Evolutionary conservation across 2,888 invertebrate genomes (phyloP), one percentile per base, ranked within the genome.

Genomic region (Ochropleura leucogaster): DNA sequence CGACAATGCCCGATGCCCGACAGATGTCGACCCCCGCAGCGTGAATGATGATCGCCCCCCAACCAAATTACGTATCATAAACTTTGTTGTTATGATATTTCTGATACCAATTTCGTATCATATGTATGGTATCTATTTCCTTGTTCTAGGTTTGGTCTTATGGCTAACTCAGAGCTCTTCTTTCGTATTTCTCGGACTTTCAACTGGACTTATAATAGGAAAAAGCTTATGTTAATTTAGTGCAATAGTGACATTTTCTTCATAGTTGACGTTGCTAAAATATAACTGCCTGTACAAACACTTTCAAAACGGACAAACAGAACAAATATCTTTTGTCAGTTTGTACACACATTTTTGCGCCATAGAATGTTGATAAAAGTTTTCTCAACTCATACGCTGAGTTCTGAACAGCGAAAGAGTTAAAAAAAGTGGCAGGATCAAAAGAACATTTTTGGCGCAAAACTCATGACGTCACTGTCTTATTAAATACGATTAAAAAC

Each of bases 1-100:
- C 66, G 55, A 68, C 55, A 53, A 16, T 55, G 68, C 47, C 46
- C 77, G 57, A 77, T 74, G 53, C 75, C 75, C 91, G 93, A 93
- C 96, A 96, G 96, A 96, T 96, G 96, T 93, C 92, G 92, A 90
- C 96, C 95, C 96, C 96, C 87, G 95, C 91, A 65, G 96, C 72
- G 95, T 90, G 90, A 87, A 89, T 94, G 95, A 96, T 96, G 93
- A 94, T 89, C 88, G 84, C 80, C 86, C 92, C 92, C 90, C 86
- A 77, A 84, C 80, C 87, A 85, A 84, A 84, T 82, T 87, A 87
- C 87, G 88, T 88, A 84, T 89, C 91, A 93, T 93, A 92, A 93
- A 92, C 88, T 86, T 92, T 89, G 89, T 88, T 89, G 87, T 87
- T 87, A 88, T 89, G 87, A 80, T 90, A 87, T 88, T 87, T 85